Conservation (phyloP, 2,113 vertebrate species). For the Rhinogobius similis region DNA sequence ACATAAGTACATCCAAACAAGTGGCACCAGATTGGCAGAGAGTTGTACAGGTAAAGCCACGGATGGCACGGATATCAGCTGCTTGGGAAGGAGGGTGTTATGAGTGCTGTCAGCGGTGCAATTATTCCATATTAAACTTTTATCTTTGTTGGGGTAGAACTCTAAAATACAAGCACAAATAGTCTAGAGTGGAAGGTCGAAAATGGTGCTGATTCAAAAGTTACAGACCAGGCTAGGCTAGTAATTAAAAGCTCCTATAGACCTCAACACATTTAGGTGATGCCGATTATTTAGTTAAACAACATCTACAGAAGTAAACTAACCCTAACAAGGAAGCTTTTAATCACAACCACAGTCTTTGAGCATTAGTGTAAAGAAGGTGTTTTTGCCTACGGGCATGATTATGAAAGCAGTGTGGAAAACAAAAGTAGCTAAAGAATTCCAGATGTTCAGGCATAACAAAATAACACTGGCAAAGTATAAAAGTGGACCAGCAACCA, state of each 20-base stretch:
- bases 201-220: conserved; percentile 37
- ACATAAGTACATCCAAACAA: conserved; percentile 8
- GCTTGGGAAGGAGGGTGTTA: conserved; percentile 53
- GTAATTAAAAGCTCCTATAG: conserved; percentile 43
- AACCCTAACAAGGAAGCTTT: conserved; percentile 65
- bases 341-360: conserved; percentile 60
- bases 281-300: conserved; percentile 60
- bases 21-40: conserved; percentile 24
- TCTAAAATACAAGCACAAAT: conserved; percentile 25
- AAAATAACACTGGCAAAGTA: conserved; percentile 56
- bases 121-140: conserved; percentile 75
- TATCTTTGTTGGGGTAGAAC: conserved; percentile 64
- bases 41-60: conserved; percentile 68
- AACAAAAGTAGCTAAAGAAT: conserved; percentile 69
- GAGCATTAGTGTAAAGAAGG: conserved; percentile 62
- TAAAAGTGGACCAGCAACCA: conserved; percentile 50
- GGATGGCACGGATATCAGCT: conserved; percentile 54
- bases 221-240: conserved; percentile 43
- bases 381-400: conserved; percentile 61
- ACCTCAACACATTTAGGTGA: conserved; percentile 14
- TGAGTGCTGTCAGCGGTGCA: conserved; percentile 65
- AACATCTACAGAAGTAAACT: conserved; percentile 51
- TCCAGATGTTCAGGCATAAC: conserved; percentile 77
- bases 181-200: conserved; percentile 26
- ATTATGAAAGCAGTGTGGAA: conserved; percentile 58